Evolutionary conservation across 2,888 invertebrate species (phyloP).

Genomic region (Folsomia manolachei): DNA sequence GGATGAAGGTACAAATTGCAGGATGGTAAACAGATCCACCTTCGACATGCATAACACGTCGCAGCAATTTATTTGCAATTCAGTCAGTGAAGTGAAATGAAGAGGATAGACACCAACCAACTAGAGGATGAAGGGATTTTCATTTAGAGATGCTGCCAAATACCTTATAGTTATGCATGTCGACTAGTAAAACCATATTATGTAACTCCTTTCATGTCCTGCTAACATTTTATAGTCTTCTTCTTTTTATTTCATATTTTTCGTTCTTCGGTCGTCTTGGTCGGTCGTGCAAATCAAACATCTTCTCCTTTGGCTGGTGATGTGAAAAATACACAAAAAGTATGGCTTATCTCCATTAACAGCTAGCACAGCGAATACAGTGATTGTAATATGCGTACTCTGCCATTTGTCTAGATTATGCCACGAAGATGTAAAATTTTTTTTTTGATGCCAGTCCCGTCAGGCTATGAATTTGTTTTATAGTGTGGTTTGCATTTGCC

Average conservation of each 20-base stretch:
- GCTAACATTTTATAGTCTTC: conserved; percentile 12
- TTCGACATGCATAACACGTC: conserved; percentile 37
- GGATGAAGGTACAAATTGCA: conserved; percentile 13
- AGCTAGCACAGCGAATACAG: background rate
- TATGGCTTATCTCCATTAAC: conserved; percentile 22
- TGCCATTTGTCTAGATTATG: conserved; percentile 24
- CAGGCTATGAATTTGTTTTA: conserved; percentile 23
- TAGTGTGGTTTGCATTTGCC: conserved; percentile 16
- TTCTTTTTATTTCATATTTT: too few relatives aligned
- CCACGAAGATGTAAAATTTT: conserved; percentile 22
- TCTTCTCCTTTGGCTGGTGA: conserved; percentile 3
- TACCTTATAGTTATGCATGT: too few relatives aligned
- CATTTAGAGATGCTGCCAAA: background rate
- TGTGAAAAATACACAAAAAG: conserved; percentile 8
- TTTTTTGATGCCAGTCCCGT: conserved; percentile 1
- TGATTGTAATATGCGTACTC: conserved; percentile 19
- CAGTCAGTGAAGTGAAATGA: conserved; percentile 25
- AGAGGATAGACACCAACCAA: too few relatives aligned
- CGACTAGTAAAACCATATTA: too few relatives aligned
- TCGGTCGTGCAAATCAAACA: conserved; percentile 19
- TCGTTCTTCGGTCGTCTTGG: too few relatives aligned
- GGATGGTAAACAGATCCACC: conserved; percentile 1
- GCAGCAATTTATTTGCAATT: conserved; percentile 42
- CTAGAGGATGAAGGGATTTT: background rate
- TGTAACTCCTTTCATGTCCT: conserved; percentile 8